A percentile compares a stretch with the other conserved stretches of the same genome.
phyloP scores from a whole-genome alignment of 2,797 vertebrate species.

The Echeneis naucrates region DNA sequence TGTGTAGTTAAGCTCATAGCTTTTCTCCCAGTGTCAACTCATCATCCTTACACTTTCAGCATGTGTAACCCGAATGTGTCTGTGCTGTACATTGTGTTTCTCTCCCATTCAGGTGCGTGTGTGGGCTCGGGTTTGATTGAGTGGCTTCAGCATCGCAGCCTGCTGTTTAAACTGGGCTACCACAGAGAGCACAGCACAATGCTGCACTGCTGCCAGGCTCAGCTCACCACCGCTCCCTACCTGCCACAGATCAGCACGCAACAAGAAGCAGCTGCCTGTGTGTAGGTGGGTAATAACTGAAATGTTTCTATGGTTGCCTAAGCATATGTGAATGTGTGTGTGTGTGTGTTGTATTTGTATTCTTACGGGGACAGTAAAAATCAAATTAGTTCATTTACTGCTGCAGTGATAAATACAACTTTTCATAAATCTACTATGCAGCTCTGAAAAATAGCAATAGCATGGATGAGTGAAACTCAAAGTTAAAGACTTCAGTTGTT shows the following conservation, averaged over 20 bases:
- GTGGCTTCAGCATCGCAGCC: conserved; percentile 81
- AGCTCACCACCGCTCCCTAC: conserved; percentile 83
- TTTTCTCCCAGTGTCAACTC: background rate
- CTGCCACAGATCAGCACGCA: conserved; percentile 80
- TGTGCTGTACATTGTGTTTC: conserved; percentile 19
- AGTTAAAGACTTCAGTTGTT: too few relatives aligned
- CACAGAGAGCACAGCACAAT: conserved; percentile 75
- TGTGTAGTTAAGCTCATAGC: background rate
- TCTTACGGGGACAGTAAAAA: background rate
- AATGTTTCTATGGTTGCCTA: background rate
- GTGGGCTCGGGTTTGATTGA: conserved; percentile 78
- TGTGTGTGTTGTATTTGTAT: background rate
- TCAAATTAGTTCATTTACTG: too few relatives aligned
- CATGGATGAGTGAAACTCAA: too few relatives aligned
- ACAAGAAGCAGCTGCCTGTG: conserved; percentile 63
- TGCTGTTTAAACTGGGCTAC: conserved; percentile 75
- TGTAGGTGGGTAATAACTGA: background rate
- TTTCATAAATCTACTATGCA: too few relatives aligned
- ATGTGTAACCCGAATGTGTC: background rate
- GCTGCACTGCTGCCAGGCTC: conserved; percentile 84
- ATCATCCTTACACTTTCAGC: background rate
- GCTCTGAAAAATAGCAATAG: too few relatives aligned
- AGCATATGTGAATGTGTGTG: background rate
- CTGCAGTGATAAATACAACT: background rate
- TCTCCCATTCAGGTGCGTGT: conserved; percentile 66